These are phyloP conservation scores for Melinaea marsaeus DNA, from an alignment of 2,888 invertebrate genomes.

Conservation along the genomic window DNA sequence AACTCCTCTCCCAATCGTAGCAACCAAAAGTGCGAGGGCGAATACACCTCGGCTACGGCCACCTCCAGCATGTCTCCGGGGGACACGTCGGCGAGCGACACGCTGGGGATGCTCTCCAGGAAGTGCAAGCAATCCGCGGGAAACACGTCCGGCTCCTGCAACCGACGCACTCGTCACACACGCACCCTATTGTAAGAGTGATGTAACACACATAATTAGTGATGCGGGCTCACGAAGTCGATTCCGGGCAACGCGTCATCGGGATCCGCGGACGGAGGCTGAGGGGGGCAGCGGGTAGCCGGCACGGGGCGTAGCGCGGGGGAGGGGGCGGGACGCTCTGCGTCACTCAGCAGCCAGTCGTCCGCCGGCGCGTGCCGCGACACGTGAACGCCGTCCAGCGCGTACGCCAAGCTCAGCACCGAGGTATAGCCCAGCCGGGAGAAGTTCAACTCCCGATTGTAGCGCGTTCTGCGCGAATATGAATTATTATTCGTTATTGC, in stretches of 20 bases:
- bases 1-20: constrained; percentile 54
- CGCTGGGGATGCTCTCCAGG: constrained; percentile 52
- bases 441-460: constrained; percentile 55
- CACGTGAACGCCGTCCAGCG: constrained; percentile 35
- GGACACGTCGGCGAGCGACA: constrained; percentile 36
- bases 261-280: constrained; percentile 35
- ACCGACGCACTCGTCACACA: too few relatives aligned
- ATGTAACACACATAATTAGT: too few relatives aligned
- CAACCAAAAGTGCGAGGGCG: constrained; percentile 78
- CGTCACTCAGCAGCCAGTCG: constrained; percentile 40
- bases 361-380: constrained; percentile 29
- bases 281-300: constrained; percentile 14
- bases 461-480: constrained; percentile 44
- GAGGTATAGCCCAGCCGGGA: constrained; percentile 52
- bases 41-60: constrained; percentile 74
- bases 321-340: constrained; percentile 19
- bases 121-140: constrained; percentile 65
- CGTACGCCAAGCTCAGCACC: constrained; percentile 49
- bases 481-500: too few relatives aligned
- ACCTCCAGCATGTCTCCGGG: constrained; percentile 59
- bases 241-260: constrained; percentile 53
- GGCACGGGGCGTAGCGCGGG: constrained; percentile 19
- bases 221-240: constrained; percentile 47
- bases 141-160: constrained; percentile 64
- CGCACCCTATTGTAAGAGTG: too few relatives aligned